Base-by-base conservation (phyloP, 2,113 vertebrate species). In the Xenopus laevis region DNA sequence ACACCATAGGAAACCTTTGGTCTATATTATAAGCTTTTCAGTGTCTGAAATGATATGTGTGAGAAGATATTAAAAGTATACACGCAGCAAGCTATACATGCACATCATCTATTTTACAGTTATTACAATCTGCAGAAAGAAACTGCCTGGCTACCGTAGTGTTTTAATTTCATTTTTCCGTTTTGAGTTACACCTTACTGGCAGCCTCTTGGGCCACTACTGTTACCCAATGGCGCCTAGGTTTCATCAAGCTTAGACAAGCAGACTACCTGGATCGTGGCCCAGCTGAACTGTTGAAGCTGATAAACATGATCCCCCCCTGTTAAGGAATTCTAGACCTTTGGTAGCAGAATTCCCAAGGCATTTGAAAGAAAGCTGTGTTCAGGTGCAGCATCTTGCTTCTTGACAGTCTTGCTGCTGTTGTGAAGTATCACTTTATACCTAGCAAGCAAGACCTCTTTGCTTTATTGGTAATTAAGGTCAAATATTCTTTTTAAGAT, bases 161-260 rank as follows among this genome's bases (percentile, higher is more conserved):
- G 83, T 87, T 89, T 89, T 86, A 88, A 86, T 90, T 90, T 88
- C 81, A 86, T 85, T 87, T 92, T 92, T 88, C 78, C 89, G 91
- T 91, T 93, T 96, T 95, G 81, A 88, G 91, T 98, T 98, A 94
- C 94, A 91, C 85, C 84, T 88, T 86, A 87, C 87, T 95, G 94
- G 89, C 91, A 91, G 86, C 77, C 79, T 82, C 81, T 78, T 71
- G 81, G 87, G 84, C 83, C 86, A 86, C 91, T 91, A 79, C 93
- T 91, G 89, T 94, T 95, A 94, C 92, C 89, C 91, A 87, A 74
- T 93, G 94, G 95, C 90, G 90, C 94, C 94, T 91, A 86, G 84
- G 82, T 89, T 88, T 94, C 88, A 89, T 90, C 86, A 80, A 82
- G 82, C 84, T 89, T 89, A 93, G 92, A 93, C 89, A 83, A 84